Evolutionary conservation across 1,140 invertebrate species (phyloP), one percentile per base, ranked within the genome.

Genomic region (Coelopa frigida): DNA sequence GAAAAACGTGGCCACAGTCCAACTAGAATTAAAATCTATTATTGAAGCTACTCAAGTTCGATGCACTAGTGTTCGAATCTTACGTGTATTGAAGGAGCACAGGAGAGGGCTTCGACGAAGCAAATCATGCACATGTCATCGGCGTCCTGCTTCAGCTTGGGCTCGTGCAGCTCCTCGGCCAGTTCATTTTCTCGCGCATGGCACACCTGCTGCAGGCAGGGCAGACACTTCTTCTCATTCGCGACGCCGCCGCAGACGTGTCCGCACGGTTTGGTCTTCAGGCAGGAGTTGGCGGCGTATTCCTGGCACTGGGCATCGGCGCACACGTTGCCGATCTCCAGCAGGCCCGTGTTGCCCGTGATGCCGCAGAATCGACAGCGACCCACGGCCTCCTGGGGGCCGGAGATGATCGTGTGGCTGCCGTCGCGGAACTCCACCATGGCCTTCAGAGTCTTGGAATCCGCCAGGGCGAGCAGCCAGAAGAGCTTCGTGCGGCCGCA

Each of bases 81-180:
- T 62, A 85, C 84, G 74, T 87, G 86, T 61, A 98, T 84, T n/a
- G 92, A 89, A 12, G 95, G 95, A 1, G 94, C 93, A 52, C 86
- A 92, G 17, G 90, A 87, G 4, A 99, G 72, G 1, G 94, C 90
- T 65, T 98, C 94, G 0, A 90, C 94, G 70, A 99, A 98, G 66
- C 95, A 98, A 50, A 98, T 94, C 91, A 98, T 98, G 72, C 95
- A 99, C 91, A 98, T 96, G 61, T 98, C 94, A 61, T 98, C 94
- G 1, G 90, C 90, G 70, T 98, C 94, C 72, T 97, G 94, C 21
- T 87, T 85, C 12, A 94, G 70, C n/a, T 66, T 67, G 0, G 74
- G 68, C 27, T 70, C 60, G 14, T 57, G 56, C 35, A 58, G 26
- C 46, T 62, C 71, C 60, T 85, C 87, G 20, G 72, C 63, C 11